Evolutionary conservation across 1,140 invertebrate genomes (phyloP).

Genomic region (Chironomus striatipennis): DNA sequence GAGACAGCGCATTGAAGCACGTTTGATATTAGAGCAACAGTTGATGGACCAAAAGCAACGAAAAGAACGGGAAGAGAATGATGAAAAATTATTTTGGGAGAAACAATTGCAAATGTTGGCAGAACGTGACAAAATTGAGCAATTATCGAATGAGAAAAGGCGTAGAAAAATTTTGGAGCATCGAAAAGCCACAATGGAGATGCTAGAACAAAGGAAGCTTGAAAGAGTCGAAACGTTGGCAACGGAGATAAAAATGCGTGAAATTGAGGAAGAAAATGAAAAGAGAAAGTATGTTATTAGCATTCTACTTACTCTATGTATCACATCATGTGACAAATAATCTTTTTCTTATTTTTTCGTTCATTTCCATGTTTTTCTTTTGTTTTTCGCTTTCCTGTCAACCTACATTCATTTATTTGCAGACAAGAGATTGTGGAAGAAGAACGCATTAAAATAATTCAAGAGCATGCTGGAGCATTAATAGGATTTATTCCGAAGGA

Average conservation of each 20-base stretch:
- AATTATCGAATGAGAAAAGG: constrained; percentile 27
- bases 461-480: constrained; percentile 26
- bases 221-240: constrained; percentile 24
- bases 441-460: constrained; percentile 27
- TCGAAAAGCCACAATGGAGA: constrained; percentile 26
- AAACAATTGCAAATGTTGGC: constrained; percentile 27
- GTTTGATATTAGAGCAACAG: constrained; percentile 22
- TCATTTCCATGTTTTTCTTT: neutral
- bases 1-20: neutral
- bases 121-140: constrained; percentile 28
- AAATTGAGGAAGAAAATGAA: constrained; percentile 21
- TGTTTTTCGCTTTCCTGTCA: neutral
- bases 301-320: neutral
- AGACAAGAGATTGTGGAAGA: constrained; percentile 27
- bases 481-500: constrained; percentile 28
- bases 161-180: constrained; percentile 28
- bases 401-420: no score
- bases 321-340: no score
- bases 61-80: neutral
- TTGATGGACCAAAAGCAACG: neutral
- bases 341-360: neutral
- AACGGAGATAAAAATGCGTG: constrained; percentile 25
- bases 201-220: constrained; percentile 25
- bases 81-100: constrained; percentile 22
- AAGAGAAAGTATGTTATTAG: constrained; percentile 24